Conservation (phyloP, 2,797 vertebrate genomes). For the Cossypha caffra region DNA sequence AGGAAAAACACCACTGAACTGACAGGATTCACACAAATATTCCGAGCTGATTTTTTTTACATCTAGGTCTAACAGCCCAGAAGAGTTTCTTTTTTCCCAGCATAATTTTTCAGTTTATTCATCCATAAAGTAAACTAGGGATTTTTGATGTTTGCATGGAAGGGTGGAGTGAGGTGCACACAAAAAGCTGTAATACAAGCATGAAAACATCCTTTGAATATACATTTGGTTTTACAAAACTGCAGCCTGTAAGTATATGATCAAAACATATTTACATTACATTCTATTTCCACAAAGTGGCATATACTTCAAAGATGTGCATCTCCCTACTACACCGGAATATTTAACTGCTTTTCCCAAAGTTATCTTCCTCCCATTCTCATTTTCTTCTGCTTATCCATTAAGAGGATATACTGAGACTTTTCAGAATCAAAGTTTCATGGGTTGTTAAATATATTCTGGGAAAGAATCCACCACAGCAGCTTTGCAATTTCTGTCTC, state of each 20-base stretch:
- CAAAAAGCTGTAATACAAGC: not conserved
- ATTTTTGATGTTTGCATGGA: slow-evolving; percentile 22
- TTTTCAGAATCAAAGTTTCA: not conserved
- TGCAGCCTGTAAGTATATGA: not conserved
- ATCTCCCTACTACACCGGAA: not conserved
- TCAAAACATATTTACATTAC: not conserved
- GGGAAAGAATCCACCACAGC: not conserved
- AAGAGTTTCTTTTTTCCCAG: slow-evolving; percentile 16
- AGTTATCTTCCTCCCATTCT: not conserved
- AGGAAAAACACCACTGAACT: not conserved
- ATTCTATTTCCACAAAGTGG: not conserved
- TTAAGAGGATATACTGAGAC: not conserved
- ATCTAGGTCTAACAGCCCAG: not conserved
- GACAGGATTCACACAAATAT: slow-evolving; percentile 4
- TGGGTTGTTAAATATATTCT: not conserved
- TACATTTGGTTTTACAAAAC: slow-evolving; percentile 3
- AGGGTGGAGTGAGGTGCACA: not conserved
- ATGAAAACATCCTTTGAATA: slow-evolving; percentile 13
- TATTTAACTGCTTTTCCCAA: not conserved
- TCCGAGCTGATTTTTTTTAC: not conserved
- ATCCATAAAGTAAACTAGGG: slow-evolving; percentile 22
- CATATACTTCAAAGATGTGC: not conserved
- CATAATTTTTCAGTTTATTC: slow-evolving; percentile 35
- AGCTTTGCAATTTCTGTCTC: not conserved
- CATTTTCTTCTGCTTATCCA: not conserved